A percentile compares a stretch with the other conserved stretches of the same genome.
Conservation (phyloP, 2,797 vertebrate species). For the Gymnopithys bicolor region DNA sequence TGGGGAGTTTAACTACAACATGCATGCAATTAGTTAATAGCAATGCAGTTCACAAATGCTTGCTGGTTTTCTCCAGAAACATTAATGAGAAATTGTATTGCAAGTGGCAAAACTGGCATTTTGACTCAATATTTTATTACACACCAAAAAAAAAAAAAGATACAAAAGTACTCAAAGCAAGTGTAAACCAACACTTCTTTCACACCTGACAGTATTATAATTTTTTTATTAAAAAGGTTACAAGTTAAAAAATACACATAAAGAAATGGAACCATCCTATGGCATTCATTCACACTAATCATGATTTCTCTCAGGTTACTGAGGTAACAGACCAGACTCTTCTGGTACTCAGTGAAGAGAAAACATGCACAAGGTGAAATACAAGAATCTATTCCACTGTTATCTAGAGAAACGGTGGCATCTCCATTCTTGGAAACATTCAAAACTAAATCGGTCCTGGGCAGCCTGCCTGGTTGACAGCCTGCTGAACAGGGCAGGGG, state of each 20-base stretch:
- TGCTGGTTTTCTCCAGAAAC: neutral
- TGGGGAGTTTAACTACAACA: neutral
- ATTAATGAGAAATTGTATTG: neutral
- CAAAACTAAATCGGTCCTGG: rapidly evolving
- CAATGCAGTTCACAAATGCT: neutral
- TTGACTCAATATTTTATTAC: neutral
- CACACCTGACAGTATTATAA: neutral
- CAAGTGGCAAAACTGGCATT: neutral
- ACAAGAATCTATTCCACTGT: neutral
- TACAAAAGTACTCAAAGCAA: neutral
- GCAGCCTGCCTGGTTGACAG: neutral
- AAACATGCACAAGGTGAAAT: neutral
- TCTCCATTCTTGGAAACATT: neutral
- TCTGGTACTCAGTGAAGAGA: neutral
- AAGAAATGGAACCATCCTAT: neutral
- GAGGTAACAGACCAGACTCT: neutral
- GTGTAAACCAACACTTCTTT: neutral
- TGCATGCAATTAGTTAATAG: neutral
- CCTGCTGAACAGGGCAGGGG: neutral
- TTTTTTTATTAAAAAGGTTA: neutral
- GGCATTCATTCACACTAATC: neutral
- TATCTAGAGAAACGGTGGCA: neutral
- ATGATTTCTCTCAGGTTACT: neutral
- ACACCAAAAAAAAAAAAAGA: neutral
- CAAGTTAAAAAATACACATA: neutral